phyloP scores from a whole-genome alignment of 2,888 invertebrate species.

The Phanerotoma sp. region DNA sequence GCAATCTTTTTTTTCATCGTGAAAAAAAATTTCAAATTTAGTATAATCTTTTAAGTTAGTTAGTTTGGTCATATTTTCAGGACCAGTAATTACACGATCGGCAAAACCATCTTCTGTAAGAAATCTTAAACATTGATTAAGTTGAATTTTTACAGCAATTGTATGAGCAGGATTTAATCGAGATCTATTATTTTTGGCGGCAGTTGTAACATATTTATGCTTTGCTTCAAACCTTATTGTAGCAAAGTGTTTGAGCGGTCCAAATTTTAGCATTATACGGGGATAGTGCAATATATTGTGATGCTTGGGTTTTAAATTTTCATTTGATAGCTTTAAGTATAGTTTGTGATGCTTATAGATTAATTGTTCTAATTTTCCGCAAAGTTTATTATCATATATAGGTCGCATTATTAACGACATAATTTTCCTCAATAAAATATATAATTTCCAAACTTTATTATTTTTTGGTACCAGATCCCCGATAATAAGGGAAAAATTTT shows the following conservation, averaged over 20 bases:
- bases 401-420: constrained; percentile 10
- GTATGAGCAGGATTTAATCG: too few relatives aligned
- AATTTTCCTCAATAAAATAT: constrained; percentile 25
- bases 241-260: too few relatives aligned
- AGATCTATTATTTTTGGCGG: too few relatives aligned
- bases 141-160: background rate
- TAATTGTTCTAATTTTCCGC: background rate
- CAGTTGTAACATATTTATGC: too few relatives aligned
- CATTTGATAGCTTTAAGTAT: constrained; percentile 15
- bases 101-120: background rate
- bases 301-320: constrained; percentile 11
- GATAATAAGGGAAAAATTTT: constrained; percentile 27
- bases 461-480: constrained; percentile 24
- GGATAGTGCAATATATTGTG: too few relatives aligned
- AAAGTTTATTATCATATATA: constrained; percentile 7
- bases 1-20: constrained; percentile 9
- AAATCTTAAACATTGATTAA: background rate
- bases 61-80: constrained; percentile 17
- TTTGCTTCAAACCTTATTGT: too few relatives aligned
- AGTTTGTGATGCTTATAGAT: constrained; percentile 13
- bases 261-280: too few relatives aligned
- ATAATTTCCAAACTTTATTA: constrained; percentile 28
- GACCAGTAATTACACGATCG: constrained; percentile 1
- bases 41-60: constrained; percentile 9
- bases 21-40: background rate